Conservation (phyloP, 2,888 invertebrate species). For the Tetramorium bicarinatum region DNA sequence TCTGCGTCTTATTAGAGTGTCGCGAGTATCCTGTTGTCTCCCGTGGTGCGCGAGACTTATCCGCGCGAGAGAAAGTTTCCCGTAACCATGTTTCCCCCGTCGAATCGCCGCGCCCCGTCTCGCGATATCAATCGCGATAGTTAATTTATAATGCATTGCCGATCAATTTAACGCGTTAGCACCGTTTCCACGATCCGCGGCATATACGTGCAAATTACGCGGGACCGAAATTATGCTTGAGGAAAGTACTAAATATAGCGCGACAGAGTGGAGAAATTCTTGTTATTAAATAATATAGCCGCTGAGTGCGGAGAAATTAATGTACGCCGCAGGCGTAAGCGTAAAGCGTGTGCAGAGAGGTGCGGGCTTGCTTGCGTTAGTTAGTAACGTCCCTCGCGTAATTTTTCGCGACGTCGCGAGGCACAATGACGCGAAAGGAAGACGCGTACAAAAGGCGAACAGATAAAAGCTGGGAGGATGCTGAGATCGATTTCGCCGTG, state of each 20-base stretch:
- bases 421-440: background rate
- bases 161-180: slow-evolving; percentile 22
- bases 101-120: background rate
- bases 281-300: background rate
- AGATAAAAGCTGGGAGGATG: slow-evolving; percentile 6
- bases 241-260: slow-evolving; percentile 15
- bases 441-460: background rate
- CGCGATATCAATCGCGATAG: slow-evolving; percentile 39
- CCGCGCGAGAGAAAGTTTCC: slow-evolving; percentile 35
- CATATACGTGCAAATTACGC: slow-evolving; percentile 4
- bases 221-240: background rate
- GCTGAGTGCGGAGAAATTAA: background rate
- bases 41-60: slow-evolving; percentile 22
- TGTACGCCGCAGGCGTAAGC: background rate
- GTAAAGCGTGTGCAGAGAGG: background rate
- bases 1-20: slow-evolving; percentile 40
- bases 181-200: background rate
- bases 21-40: slow-evolving; percentile 38
- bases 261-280: slow-evolving; percentile 15
- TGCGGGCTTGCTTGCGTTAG: background rate
- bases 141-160: slow-evolving; percentile 41
- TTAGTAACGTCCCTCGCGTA: background rate
- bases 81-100: slow-evolving; percentile 8
- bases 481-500: slow-evolving; percentile 50
- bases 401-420: slow-evolving; percentile 12